phyloP scores from a whole-genome alignment of 2,888 invertebrate genomes.

The Chrysina gloriosa region DNA sequence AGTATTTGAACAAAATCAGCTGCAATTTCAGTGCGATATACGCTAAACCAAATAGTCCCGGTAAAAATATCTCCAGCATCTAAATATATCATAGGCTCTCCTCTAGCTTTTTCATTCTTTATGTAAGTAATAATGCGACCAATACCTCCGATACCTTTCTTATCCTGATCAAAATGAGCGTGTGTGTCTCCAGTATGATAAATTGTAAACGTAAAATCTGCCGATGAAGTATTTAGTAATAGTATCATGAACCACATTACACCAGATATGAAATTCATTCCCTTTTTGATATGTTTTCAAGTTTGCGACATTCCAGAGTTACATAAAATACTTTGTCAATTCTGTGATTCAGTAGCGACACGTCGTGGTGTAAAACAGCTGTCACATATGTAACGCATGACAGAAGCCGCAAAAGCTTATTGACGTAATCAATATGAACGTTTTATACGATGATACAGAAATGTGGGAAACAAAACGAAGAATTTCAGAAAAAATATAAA shows the following conservation, averaged over 20 bases:
- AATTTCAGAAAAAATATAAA: no score
- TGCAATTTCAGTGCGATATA: constrained; percentile 18
- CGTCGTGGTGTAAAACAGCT: no score
- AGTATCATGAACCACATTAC: neutral
- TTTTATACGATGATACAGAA: no score
- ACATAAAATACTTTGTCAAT: no score
- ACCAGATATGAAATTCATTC: no score
- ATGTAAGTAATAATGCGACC: constrained; percentile 1
- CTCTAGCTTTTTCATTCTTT: neutral
- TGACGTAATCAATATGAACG: no score
- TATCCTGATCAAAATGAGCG: constrained; percentile 22
- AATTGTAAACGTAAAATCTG: neutral
- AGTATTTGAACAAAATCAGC: constrained; percentile 24
- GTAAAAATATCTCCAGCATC: constrained; percentile 33
- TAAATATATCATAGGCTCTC: constrained; percentile 19
- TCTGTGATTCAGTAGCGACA: no score
- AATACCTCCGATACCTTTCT: constrained; percentile 15
- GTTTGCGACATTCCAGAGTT: no score
- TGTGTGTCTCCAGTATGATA: constrained; percentile 24
- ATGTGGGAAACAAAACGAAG: no score
- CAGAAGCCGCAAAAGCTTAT: no score
- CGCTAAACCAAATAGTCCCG: constrained; percentile 27
- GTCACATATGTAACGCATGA: no score
- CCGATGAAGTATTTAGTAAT: neutral
- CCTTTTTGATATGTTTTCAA: no score